Evolutionary conservation across 2,113 vertebrate species (phyloP).

Genomic region (Ahaetulla prasina): DNA sequence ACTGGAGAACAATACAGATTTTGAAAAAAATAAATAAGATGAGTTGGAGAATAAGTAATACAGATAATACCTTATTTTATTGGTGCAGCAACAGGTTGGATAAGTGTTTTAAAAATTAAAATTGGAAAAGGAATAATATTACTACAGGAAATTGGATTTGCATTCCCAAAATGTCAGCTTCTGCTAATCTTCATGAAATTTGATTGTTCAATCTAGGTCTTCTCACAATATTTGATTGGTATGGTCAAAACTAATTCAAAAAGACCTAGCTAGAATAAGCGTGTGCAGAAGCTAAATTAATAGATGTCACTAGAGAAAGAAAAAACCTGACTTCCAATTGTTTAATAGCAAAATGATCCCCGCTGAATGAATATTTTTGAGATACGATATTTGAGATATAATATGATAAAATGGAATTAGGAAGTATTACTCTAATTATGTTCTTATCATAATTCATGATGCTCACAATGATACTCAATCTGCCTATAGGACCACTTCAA

Average conservation of each 20-base stretch:
- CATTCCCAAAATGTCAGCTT: neutral
- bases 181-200: neutral
- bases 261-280: neutral
- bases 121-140: neutral
- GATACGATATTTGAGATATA: neutral
- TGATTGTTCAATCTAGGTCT: neutral
- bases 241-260: neutral
- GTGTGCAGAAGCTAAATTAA: neutral
- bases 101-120: neutral
- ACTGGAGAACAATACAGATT: neutral
- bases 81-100: neutral
- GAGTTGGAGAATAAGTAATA: neutral
- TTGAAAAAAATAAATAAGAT: neutral
- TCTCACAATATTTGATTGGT: neutral
- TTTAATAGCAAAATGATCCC: neutral
- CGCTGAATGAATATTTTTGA: neutral
- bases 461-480: neutral
- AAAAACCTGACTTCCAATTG: neutral
- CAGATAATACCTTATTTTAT: neutral
- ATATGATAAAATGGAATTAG: neutral
- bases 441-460: neutral
- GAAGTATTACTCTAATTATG: neutral
- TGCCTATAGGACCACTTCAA: neutral
- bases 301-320: neutral
- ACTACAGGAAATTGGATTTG: neutral